Percentiles rank a stretch among this genome's conserved stretches.
Conservation (phyloP, 2,113 vertebrate genomes). For the Paramisgurnus dabryanus region DNA sequence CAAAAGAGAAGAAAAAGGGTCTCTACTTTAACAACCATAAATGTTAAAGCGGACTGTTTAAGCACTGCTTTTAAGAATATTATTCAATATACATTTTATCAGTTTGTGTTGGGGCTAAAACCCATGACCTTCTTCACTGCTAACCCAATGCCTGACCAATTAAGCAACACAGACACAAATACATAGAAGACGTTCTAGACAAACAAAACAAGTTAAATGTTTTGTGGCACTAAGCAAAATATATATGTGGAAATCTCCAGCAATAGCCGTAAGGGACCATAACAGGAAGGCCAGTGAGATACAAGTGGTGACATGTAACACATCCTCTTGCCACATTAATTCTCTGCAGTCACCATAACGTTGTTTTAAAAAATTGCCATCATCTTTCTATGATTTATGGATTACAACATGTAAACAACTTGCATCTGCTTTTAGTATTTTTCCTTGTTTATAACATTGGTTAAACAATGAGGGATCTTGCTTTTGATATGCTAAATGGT, state of each 20-base stretch:
- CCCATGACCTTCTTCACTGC: no score
- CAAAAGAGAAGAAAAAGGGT: background rate
- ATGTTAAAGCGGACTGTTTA: background rate
- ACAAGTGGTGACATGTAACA: conserved; percentile 2
- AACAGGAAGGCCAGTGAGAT: background rate
- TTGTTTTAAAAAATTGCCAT: background rate
- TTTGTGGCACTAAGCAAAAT: background rate
- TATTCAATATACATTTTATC: no score
- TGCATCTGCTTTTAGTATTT: conserved; percentile 3
- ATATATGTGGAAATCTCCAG: background rate
- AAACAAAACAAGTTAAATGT: background rate
- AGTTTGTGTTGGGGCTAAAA: no score
- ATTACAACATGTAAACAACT: conserved; percentile 17
- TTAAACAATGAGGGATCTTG: background rate
- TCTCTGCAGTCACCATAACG: background rate
- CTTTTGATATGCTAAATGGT: background rate
- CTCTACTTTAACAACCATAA: conserved; percentile 7
- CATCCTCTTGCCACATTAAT: background rate
- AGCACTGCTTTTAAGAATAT: background rate
- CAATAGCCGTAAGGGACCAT: background rate
- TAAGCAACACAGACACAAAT: no score
- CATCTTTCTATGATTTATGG: conserved; percentile 1
- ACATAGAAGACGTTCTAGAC: background rate
- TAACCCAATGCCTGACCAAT: no score
- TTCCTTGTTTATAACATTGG: background rate